Percentiles rank a stretch among this genome's conserved stretches.
Evolutionary conservation across 2,888 invertebrate genomes (phyloP).

Genomic region (Spodoptera picta): DNA sequence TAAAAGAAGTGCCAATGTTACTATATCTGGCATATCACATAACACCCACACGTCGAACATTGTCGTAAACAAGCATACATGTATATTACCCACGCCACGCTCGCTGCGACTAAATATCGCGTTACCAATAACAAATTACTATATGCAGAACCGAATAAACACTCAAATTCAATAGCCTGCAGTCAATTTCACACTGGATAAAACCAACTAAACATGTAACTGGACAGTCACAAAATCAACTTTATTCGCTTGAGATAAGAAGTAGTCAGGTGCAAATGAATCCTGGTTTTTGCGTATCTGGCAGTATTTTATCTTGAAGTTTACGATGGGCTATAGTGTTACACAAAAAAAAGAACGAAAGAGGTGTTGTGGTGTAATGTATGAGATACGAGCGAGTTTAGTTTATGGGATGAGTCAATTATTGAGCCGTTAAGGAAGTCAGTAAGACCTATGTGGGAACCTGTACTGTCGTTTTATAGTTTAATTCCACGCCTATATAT

Average conservation of each 20-base stretch:
- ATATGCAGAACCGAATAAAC: slow-evolving; percentile 69
- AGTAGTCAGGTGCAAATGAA: slow-evolving; percentile 21
- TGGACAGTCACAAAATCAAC: slow-evolving; percentile 7
- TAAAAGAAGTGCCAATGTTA: slow-evolving; percentile 1
- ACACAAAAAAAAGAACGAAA: slow-evolving; percentile 69
- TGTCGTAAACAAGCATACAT: slow-evolving; percentile 37
- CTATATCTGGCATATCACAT: slow-evolving; percentile 1
- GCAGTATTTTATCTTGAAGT: slow-evolving; percentile 76
- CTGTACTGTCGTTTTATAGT: too few species aligned
- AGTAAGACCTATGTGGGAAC: not conserved
- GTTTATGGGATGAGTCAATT: not conserved
- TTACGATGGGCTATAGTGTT: slow-evolving; percentile 77
- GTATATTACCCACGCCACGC: slow-evolving; percentile 10
- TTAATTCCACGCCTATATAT: too few species aligned
- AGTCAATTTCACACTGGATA: slow-evolving; percentile 71
- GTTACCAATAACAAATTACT: slow-evolving; percentile 74
- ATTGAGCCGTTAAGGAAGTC: not conserved
- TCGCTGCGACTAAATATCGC: slow-evolving; percentile 62
- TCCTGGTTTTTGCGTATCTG: slow-evolving; percentile 57
- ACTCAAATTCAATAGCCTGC: slow-evolving; percentile 74
- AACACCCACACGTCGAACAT: slow-evolving; percentile 25
- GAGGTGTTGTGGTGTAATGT: slow-evolving; percentile 56
- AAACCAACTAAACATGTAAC: slow-evolving; percentile 33
- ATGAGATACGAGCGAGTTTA: not conserved
- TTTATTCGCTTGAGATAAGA: slow-evolving; percentile 26